These are phyloP conservation scores for Pantala flavescens DNA, from an alignment of 1,140 invertebrate genomes.

Conservation along the genomic window DNA sequence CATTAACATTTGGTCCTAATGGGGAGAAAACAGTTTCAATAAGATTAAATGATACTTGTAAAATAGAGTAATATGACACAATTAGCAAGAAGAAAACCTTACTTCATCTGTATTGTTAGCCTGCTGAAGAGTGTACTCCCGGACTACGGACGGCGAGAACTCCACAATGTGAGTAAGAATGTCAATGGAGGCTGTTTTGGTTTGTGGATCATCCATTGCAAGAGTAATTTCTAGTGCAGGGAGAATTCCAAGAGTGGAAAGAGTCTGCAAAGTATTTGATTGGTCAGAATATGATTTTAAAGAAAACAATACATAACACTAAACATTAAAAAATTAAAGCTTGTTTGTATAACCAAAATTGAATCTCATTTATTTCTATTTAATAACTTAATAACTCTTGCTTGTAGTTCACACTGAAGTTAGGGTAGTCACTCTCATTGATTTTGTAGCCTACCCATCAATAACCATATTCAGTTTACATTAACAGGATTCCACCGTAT, in stretches of 20 bases:
- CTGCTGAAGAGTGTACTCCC: conserved; percentile 93
- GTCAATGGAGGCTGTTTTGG: conserved; percentile 93
- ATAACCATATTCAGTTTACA: no score
- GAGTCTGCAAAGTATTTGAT: conserved; percentile 47
- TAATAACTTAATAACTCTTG: no score
- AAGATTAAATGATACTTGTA: conserved; percentile 21
- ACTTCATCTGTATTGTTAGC: conserved; percentile 78
- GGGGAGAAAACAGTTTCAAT: conserved; percentile 23
- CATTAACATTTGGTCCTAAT: conserved; percentile 83
- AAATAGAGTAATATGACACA: not conserved
- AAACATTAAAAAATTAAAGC: conserved; percentile 4
- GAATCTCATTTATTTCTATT: no score
- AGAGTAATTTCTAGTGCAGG: conserved; percentile 89
- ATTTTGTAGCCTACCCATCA: no score
- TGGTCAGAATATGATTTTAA: conserved; percentile 11
- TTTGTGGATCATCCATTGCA: conserved; percentile 82
- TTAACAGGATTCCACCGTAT: no score
- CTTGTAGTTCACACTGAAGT: no score
- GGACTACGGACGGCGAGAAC: conserved; percentile 92
- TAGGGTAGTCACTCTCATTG: no score
- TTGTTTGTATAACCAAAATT: not conserved
- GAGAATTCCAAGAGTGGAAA: conserved; percentile 87
- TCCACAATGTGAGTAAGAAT: conserved; percentile 97
- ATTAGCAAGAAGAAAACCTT: conserved; percentile 29
- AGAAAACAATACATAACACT: not conserved